Percentiles rank a stretch among this genome's conserved stretches.
Evolutionary conservation across 2,888 invertebrate species (phyloP).

Genomic region (Cylindroiulus punctatus): DNA sequence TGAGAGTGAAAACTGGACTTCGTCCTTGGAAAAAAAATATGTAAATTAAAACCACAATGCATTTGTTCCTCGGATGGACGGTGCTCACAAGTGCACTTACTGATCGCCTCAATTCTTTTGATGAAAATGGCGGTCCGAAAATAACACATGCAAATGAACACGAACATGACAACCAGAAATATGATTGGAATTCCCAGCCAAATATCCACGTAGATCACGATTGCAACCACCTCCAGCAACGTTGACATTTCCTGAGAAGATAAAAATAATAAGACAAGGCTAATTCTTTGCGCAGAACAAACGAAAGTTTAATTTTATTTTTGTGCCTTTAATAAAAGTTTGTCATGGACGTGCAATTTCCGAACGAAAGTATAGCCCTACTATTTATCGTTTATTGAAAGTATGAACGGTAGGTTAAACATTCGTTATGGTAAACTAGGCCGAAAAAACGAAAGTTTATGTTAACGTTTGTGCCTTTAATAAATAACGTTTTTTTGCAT

Average conservation of each 20-base stretch:
- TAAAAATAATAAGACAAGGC: background rate
- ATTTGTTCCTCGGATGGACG: no score
- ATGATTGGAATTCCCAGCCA: constrained; percentile 40
- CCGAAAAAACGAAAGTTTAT: no score
- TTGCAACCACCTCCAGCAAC: constrained; percentile 6
- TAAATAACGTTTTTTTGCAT: no score
- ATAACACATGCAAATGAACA: background rate
- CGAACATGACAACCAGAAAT: background rate
- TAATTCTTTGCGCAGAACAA: no score
- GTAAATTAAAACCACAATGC: background rate
- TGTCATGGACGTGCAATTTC: no score
- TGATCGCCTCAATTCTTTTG: constrained; percentile 44
- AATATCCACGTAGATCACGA: constrained; percentile 40
- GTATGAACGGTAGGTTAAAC: no score
- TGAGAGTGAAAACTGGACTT: constrained; percentile 94
- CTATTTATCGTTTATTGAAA: no score
- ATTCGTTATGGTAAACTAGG: no score
- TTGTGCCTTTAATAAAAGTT: no score
- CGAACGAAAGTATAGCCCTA: no score
- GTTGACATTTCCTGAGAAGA: constrained; percentile 36
- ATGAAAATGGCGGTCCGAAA: constrained; percentile 4
- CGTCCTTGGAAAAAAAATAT: constrained; percentile 70
- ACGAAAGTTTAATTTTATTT: no score
- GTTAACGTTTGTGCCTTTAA: no score
- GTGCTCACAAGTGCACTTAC: background rate